A percentile compares a stretch with the other conserved stretches of the same genome.
These are phyloP conservation scores for Trachemys scripta DNA, from an alignment of 2,113 vertebrate genomes.

Conservation along the genomic window DNA sequence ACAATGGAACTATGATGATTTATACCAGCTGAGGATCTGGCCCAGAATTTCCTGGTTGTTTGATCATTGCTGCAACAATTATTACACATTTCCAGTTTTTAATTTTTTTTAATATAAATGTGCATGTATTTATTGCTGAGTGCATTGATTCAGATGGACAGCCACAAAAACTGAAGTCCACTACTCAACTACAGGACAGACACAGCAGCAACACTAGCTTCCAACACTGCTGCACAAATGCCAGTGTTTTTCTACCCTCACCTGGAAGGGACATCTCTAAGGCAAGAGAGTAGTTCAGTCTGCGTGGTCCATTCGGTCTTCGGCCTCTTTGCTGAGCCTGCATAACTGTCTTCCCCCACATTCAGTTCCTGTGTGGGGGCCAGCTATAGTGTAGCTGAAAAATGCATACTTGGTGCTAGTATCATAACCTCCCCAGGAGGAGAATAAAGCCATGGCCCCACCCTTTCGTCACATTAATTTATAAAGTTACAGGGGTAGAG, in stretches of 20 bases:
- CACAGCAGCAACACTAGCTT: neutral
- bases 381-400: neutral
- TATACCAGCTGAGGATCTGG: conserved; percentile 29
- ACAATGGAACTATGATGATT: neutral
- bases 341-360: neutral
- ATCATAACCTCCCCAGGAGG: neutral
- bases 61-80: neutral
- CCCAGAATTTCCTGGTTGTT: neutral
- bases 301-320: neutral
- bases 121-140: conserved; percentile 34
- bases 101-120: conserved; percentile 44
- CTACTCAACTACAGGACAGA: neutral
- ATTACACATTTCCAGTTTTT: conserved; percentile 28
- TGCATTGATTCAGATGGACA: conserved; percentile 16
- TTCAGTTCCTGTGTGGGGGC: neutral
- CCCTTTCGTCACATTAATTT: neutral
- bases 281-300: neutral
- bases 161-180: neutral
- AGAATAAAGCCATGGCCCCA: neutral
- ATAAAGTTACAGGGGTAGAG: neutral
- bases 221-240: neutral
- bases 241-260: neutral
- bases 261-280: neutral
- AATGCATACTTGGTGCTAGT: neutral
- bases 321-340: neutral